phyloP scores from a whole-genome alignment of 2,888 invertebrate genomes.

The Scaeva pyrastri region DNA sequence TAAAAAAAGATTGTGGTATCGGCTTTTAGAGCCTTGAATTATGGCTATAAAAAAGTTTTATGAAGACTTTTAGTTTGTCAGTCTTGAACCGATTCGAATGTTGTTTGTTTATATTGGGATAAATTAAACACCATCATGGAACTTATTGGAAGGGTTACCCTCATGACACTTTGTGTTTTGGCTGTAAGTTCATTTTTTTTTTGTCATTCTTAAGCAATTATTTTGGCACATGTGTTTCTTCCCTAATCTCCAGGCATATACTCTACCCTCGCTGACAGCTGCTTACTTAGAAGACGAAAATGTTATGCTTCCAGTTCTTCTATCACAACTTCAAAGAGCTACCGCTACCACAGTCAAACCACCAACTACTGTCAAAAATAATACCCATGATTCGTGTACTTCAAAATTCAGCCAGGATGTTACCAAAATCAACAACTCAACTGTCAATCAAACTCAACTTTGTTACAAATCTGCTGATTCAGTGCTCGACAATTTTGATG shows the following conservation, averaged over 20 bases:
- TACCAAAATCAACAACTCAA: constrained; percentile 11
- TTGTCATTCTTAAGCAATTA: too few relatives aligned
- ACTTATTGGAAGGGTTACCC: constrained; percentile 19
- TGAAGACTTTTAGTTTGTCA: not conserved
- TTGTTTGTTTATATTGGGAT: not conserved
- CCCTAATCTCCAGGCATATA: not conserved
- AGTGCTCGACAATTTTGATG: not conserved
- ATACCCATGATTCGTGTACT: not conserved
- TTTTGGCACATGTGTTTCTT: too few relatives aligned
- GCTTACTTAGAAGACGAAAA: not conserved
- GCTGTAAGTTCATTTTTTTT: constrained; percentile 15
- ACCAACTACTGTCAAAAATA: not conserved
- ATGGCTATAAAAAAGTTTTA: constrained; percentile 20
- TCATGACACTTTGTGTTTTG: constrained; percentile 37
- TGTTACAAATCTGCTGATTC: constrained; percentile 8
- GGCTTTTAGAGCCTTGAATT: not conserved
- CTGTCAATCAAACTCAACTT: constrained; percentile 1
- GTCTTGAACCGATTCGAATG: not conserved
- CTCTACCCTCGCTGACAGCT: constrained; percentile 13
- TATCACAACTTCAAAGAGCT: not conserved
- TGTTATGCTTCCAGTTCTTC: not conserved
- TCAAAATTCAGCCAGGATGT: not conserved
- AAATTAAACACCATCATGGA: not conserved
- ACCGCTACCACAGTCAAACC: not conserved
- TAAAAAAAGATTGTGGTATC: not conserved